Evolutionary conservation across 2,888 invertebrate genomes (phyloP).

Genomic region (Therioaphis trifolii): DNA sequence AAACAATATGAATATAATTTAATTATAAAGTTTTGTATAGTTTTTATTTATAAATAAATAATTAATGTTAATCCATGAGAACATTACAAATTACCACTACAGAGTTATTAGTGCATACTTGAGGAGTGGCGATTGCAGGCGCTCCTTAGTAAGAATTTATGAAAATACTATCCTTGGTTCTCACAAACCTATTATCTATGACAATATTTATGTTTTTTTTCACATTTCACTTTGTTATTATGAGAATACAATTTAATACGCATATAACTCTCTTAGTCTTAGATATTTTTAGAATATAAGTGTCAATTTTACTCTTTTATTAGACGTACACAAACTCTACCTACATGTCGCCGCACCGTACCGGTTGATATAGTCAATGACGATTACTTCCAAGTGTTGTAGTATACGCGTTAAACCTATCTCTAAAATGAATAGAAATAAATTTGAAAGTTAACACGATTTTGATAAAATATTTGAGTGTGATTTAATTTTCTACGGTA

Average conservation of each 20-base stretch:
- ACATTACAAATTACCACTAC: constrained; percentile 18
- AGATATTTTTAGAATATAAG: no score
- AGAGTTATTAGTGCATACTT: constrained; percentile 42
- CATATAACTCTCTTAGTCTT: no score
- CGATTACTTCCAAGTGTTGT: no score
- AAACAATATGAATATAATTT: neutral
- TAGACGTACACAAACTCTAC: no score
- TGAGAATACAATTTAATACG: constrained; percentile 24
- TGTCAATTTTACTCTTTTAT: no score
- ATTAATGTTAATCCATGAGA: constrained; percentile 3
- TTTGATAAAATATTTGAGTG: no score
- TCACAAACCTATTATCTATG: constrained; percentile 18
- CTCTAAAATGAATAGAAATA: no score
- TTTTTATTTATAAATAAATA: constrained; percentile 27
- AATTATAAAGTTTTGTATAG: neutral
- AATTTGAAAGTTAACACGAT: no score
- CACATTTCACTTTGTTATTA: neutral
- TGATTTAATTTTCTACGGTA: neutral
- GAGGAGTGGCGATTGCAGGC: constrained; percentile 50
- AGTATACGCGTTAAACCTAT: no score
- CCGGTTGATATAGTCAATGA: no score
- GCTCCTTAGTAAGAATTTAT: constrained; percentile 22
- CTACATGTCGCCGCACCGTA: no score
- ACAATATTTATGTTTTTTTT: constrained; percentile 32
- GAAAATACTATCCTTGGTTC: constrained; percentile 32